Base-by-base conservation (phyloP, 2,888 invertebrate species). In the Epiblema foenella region DNA sequence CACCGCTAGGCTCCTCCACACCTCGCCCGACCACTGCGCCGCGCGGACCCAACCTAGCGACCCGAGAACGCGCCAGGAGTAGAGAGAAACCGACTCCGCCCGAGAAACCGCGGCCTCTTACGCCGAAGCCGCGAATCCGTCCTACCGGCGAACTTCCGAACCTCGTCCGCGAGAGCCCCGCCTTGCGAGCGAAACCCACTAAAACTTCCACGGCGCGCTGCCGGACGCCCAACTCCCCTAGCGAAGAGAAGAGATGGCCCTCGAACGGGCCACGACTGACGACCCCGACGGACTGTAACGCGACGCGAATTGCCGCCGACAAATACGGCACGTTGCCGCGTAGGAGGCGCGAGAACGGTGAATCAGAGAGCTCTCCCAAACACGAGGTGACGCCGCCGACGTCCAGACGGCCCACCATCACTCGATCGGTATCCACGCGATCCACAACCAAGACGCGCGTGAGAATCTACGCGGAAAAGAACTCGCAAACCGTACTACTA, bases 251-350 rank as follows among this genome's bases (percentile, higher is more conserved):
- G 66, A 93, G 96, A 76, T 96, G 96, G 96, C 96, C 96, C 3
- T 90, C 94, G 1, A 90, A 92, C 83, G 93, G 88, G 2, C 87
- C 89, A 8, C 84, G 94, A 65, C 82, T 92, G 74, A 75, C 89
- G 24, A 78, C 86, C 37, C 84, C 84, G 0, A 75, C 86, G 1
- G 93, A 91, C 68, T 79, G 86, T 2, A 85, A 77, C 59, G 91
- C 91, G 8, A 84, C 91, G 5, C 84, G 92, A 9, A 80, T 94
- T 18, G 94, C 95, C 0, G 93, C 96, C 12, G 97, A 97, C 80
- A 96, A 96, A 77, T 97, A 96, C 79, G 97, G 96, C 10, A 97
- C 97, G 0, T 85, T 97, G 54, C 97, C 97, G 0, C 94, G 97
- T 51, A 94, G 97, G 68, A 93, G 95, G 74, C 95, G 96, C 77